These are phyloP conservation scores for Sciurus niger DNA, from an alignment of 2,113 vertebrate species.

Conservation along the genomic window DNA sequence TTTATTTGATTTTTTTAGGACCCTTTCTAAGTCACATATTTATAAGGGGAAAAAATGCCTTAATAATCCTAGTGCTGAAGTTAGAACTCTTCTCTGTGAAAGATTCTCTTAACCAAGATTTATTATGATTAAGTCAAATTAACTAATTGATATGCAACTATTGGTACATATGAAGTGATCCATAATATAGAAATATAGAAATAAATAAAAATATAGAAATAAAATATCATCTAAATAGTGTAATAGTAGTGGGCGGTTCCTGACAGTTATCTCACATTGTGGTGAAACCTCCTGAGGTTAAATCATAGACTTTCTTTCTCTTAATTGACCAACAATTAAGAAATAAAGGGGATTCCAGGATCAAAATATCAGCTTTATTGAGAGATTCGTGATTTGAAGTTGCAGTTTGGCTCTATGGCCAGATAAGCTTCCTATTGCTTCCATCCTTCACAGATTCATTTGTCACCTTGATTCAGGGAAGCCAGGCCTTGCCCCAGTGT, in stretches of 20 bases:
- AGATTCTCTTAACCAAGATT: not conserved
- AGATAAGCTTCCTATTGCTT: not conserved
- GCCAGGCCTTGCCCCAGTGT: not conserved
- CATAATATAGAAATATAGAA: not conserved
- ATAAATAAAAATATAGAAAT: too few relatives aligned
- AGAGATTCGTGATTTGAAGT: not conserved
- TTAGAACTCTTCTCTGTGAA: not conserved
- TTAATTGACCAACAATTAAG: not conserved
- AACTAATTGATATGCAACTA: not conserved
- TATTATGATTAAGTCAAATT: not conserved
- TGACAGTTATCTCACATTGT: not conserved
- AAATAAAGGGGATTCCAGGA: not conserved
- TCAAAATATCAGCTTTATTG: not conserved
- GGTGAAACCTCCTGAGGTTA: not conserved
- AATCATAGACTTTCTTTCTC: not conserved
- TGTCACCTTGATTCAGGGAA: not conserved
- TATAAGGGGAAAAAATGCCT: not conserved
- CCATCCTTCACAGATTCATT: not conserved
- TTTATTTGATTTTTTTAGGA: constrained; percentile 5
- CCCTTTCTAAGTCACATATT: not conserved
- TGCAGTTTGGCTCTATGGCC: not conserved
- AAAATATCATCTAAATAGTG: not conserved
- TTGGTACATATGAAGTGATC: not conserved
- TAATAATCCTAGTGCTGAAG: not conserved
- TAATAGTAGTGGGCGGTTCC: not conserved